Evolutionary conservation across 2,797 vertebrate species (phyloP), one percentile per base, ranked within the genome.

Genomic region (Sebastolobus altivelis): DNA sequence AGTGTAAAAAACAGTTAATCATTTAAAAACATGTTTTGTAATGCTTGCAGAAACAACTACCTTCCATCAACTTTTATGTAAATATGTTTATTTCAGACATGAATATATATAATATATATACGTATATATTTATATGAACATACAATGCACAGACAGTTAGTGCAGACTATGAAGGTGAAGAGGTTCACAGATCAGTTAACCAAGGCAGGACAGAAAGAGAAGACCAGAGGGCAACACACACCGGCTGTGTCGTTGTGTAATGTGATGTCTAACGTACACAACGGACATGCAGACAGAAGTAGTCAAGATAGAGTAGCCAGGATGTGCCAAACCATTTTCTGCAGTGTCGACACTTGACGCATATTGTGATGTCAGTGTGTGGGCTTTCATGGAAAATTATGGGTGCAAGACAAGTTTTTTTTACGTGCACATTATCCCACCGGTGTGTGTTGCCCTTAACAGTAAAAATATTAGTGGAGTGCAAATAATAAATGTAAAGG

Each of bases 81-180:
- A 93, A 93, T 89, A 88, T 79, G 83, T 94, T 93, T 94, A 94
- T 94, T 94, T 88, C 66, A 83, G 69, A 83, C 78, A 86, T 86
- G 71, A 65, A 85, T 87, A 88, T 87, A 84, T 73, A 87, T 81
- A 86, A 75, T 82, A 79, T 85, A 72, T 84, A 70, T 77, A 79
- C 55, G 20, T 72, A 87, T 65, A 83, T 77, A 80, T 89, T 76
- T 85, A 87, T 65, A 89, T 79, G 72, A 86, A 87, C 88, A 91
- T 85, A 90, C 75, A 87, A 84, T 77, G 76, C 70, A 90, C 74
- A 84, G 82, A 85, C 27, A 73, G 76, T 91, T 92, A 89, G 86
- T 91, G 87, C 86, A 87, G 68, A 83, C 61, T 69, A 83, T 75
- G 75, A 84, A 59, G 66, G 68, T 66, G 52, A 84, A 75, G 65